A percentile compares a stretch with the other conserved stretches of the same genome.
Evolutionary conservation across 2,113 vertebrate genomes (phyloP).

Genomic region (Notechis scutatus): DNA sequence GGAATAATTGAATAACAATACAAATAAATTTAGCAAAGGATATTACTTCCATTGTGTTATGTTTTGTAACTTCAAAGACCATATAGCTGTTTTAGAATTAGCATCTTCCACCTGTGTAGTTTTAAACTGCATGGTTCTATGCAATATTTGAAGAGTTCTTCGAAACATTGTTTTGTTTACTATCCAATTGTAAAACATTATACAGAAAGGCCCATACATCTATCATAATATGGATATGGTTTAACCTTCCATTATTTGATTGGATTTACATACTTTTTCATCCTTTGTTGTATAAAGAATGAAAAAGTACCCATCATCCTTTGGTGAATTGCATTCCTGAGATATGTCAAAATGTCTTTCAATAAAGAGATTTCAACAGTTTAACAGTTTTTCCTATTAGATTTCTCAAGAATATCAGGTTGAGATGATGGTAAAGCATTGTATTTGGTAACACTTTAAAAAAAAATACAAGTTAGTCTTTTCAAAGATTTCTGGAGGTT

Average conservation of each 20-base stretch:
- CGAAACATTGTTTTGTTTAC: neutral
- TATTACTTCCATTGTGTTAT: neutral
- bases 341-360: neutral
- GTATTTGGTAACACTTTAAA: fast-evolving
- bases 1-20: neutral
- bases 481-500: neutral
- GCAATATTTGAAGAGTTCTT: neutral
- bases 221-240: neutral
- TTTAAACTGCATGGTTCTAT: neutral
- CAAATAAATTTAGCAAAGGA: neutral
- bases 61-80: neutral
- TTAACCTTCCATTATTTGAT: neutral
- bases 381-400: neutral
- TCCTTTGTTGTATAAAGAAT: neutral
- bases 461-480: neutral
- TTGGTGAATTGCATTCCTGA: neutral
- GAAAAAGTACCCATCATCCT: neutral
- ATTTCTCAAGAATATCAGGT: neutral
- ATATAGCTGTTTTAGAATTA: neutral
- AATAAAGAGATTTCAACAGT: neutral
- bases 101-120: neutral
- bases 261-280: neutral
- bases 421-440: neutral
- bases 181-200: neutral
- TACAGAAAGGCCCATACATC: neutral